Base-by-base conservation (phyloP, 2,888 invertebrate species). In the Lydus trimaculatus region DNA sequence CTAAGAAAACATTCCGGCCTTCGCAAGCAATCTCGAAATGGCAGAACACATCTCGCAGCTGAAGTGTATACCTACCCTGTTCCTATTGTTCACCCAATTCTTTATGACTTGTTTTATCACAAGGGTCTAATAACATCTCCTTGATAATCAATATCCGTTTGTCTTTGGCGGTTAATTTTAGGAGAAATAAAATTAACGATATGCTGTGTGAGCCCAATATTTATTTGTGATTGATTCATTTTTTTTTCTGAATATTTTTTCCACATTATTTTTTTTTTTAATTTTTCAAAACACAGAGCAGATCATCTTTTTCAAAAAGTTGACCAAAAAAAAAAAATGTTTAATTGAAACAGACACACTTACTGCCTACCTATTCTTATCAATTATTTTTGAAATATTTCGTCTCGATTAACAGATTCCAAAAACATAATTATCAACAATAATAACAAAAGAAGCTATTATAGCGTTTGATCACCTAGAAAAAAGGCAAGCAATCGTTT, bases 241-340 rank as follows among this genome's bases (percentile, higher is more conserved):
- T 66, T 69, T n/a, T 66, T 69, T 61, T 31, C 62, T 62, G 58
- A 70, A 66, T 59, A 15, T 36, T 36, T 43, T n/a, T 48, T 48
- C 15, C 36, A 36, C 36, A 48, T 20, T 11, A 20, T 20, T 61
- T 69, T 64, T 20, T 11, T 48, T 20, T 61, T 69, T 64, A 58
- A 61, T 65, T 70, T 62, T 64, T 70, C 66, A 70, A 70, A 69
- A 70, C 70, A 70, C 67, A 70, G 70, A 70, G 70, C 70, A 67
- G 66, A 70, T 48, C 48, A 20, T 48, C 11, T 20, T 48, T 20
- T 48, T n/a, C n/a, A 17, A 48, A 48, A 20, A 20, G 48, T 48
- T 5, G 48, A 48, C 48, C 20, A 48, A 48, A 48, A 48, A 20
- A 11, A 7, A 11, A 7, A 17, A 43, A 5, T 43, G 4, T n/a